phyloP scores from a whole-genome alignment of 2,113 vertebrate genomes.

The Chauna torquata region DNA sequence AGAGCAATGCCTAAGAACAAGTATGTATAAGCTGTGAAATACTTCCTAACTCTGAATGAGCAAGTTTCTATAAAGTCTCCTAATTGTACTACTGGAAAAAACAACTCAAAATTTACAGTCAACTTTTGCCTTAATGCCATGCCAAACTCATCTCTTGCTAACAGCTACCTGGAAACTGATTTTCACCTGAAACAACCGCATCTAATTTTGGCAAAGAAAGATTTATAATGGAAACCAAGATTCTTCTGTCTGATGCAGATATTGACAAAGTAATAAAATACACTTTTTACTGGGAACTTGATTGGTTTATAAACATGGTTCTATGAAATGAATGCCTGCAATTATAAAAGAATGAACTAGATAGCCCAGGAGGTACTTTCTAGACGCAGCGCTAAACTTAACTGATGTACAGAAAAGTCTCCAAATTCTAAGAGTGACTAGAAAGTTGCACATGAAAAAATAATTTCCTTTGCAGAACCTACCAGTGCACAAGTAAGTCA shows the following conservation, averaged over 20 bases:
- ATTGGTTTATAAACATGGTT: not conserved
- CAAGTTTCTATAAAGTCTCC: not conserved
- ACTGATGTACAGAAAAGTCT: not conserved
- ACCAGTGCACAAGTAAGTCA: not conserved
- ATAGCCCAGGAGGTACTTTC: not conserved
- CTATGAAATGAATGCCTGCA: too few species aligned
- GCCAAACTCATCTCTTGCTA: not conserved
- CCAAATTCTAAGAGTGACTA: not conserved
- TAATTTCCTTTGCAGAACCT: not conserved
- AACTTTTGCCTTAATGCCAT: not conserved
- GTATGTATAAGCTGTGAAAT: not conserved
- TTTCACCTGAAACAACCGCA: not conserved
- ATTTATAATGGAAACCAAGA: too few species aligned
- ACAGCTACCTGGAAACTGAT: not conserved
- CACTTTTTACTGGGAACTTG: not conserved
- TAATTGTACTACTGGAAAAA: not conserved
- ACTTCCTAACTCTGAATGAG: not conserved
- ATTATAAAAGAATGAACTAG: not conserved
- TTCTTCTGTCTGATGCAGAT: not conserved
- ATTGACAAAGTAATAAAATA: not conserved
- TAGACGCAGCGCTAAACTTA: not conserved
- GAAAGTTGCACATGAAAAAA: not conserved
- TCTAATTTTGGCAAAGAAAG: not conserved
- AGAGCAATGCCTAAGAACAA: not conserved
- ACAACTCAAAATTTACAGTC: not conserved